Evolutionary conservation across 2,113 vertebrate genomes (phyloP), one percentile per base, ranked within the genome.

Genomic region (Bos javanicus): DNA sequence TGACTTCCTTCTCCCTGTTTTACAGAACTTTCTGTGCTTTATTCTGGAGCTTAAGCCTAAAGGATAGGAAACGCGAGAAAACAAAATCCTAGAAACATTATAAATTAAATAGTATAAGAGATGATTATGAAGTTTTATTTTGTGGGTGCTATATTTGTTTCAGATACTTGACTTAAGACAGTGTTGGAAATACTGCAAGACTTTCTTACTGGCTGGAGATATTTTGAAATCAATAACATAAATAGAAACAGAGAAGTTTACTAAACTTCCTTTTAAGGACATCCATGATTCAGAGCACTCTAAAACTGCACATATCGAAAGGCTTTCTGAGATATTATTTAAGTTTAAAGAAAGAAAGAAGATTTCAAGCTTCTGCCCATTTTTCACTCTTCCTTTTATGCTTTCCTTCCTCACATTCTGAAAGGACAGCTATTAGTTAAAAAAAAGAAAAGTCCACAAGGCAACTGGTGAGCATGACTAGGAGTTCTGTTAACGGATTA

Each of bases 241-340:
- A 98, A 98, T 30, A 97, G 39, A 97, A 98, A 93, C 82, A 97
- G 94, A 93, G 96, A 78, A 43, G 95, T 91, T 98, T 96, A 97
- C 90, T 87, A 87, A 93, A 94, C 93, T 97, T 94, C 96, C 98
- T 98, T 98, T 74, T 97, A 96, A 91, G 81, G 95, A 33, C 23
- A 96, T n/a, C 85, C 83, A 46, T 3, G 80, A 87, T 48, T 97
- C 76, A 56, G 8, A 95, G 89, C n/a, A 50, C n/a, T 74, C 83
- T 88, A 96, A 97, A 94, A 85, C n/a, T 25, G 52, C 67, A 92
- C 52, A 71, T 81, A 91, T 17, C 33, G 17, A 87, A 90, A 94
- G 36, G 3, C 14, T 93, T 82, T 1, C 15, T 17, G 9, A 81
- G 76, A 23, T n/a, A 57, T 54, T 57, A 82, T n/a, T 94, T 90